Base-by-base conservation (phyloP, 2,113 vertebrate species). In the Mionectes macconnelli region DNA sequence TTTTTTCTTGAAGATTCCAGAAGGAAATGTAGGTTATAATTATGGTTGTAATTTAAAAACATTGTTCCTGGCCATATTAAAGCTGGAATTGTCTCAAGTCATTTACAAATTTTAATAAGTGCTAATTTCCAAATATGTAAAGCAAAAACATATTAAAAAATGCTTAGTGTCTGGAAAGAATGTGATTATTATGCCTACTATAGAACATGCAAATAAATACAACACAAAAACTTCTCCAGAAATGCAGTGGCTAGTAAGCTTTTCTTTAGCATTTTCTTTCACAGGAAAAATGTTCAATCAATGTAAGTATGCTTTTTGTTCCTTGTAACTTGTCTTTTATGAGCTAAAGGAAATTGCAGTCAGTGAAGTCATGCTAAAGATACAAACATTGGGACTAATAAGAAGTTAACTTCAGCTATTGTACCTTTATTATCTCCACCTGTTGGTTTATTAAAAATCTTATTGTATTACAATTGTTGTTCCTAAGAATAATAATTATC, bases 391-490 rank as follows among this genome's bases (percentile, higher is more conserved):
- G 33, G 22, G 28, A 75, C 28, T 60, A 75, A 21, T 64, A 70
- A 64, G 44, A 89, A 78, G 22, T 44, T 82, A 50, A 89, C 69
- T 82, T 87, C 3, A 14, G 17, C n/a, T 86, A 4, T 80, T 86
- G 28, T 91, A 73, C 44, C 35, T 90, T 89, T 86, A 84, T 90
- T 90, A 68, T 92, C 45, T 94, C 64, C 73, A 94, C 64, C 80
- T 91, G 64, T 89, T 91, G 28, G 24, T 81, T 95, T 92, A 87
- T 94, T 91, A 78, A 92, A 94, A 89, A 53, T 90, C 55, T 63
- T 86, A 77, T 50, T 92, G 49, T 80, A 74, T 64, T 91, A 35
- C 53, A 72, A 21, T 69, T 28, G 24, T 72, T 89, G n/a, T 72
- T 90, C n/a, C 47, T 44, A 77, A 62, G 66, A 94, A 94, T 82